Evolutionary conservation across 2,888 invertebrate genomes (phyloP).

Genomic region (Masnerella sp.): DNA sequence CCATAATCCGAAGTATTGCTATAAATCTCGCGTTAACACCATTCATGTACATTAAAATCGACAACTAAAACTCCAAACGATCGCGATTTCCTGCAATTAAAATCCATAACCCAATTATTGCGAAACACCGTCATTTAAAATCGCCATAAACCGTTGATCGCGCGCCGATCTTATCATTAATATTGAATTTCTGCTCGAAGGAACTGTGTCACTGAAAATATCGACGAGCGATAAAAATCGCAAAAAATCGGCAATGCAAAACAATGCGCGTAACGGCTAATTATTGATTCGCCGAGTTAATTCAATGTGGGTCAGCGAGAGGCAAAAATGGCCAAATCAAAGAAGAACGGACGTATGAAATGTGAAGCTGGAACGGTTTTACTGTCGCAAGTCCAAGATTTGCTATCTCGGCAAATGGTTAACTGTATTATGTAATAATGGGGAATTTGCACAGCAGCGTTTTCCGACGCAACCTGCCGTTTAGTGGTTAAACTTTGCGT

Average conservation of each 20-base stretch:
- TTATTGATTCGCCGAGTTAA: conserved; percentile 2
- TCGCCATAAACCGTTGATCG: conserved; percentile 3
- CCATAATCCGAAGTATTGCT: too few species aligned
- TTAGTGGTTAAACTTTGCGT: conserved; percentile 7
- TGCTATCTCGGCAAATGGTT: conserved; percentile 40
- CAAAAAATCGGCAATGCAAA: neutral
- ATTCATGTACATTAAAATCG: too few species aligned
- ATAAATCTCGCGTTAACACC: too few species aligned
- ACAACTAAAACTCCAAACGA: neutral
- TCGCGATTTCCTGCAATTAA: conserved; percentile 11
- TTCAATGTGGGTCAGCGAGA: conserved; percentile 6
- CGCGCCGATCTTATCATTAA: conserved; percentile 17
- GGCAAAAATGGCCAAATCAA: neutral
- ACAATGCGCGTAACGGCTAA: neutral
- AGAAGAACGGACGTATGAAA: conserved; percentile 11
- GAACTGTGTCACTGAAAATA: neutral
- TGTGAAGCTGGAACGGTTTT: conserved; percentile 16
- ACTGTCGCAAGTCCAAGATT: conserved; percentile 40
- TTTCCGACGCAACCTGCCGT: conserved; percentile 23
- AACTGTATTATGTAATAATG: conserved; percentile 51
- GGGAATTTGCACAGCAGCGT: conserved; percentile 28
- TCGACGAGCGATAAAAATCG: neutral
- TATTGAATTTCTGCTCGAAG: conserved; percentile 1
- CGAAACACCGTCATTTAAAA: conserved; percentile 1
- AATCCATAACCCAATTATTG: conserved; percentile 17